These are phyloP conservation scores for Micrastur ruficollis DNA, from an alignment of 2,797 vertebrate species.

Conservation along the genomic window DNA sequence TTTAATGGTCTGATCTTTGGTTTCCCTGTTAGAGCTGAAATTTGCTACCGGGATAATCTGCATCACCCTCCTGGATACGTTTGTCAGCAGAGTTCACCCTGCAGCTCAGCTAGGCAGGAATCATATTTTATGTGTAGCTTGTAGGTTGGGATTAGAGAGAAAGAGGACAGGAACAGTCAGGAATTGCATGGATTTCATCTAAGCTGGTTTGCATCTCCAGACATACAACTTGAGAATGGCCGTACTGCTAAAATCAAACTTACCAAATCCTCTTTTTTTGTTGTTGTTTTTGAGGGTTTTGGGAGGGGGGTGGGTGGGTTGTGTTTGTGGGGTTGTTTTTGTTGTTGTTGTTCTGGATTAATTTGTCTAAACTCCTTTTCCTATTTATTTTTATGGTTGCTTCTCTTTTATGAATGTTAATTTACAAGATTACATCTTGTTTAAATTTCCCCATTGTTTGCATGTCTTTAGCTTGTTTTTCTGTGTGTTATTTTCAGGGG, in stretches of 20 bases:
- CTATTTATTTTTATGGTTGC: not conserved
- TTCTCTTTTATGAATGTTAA: constrained; percentile 1
- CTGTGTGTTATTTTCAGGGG: not conserved
- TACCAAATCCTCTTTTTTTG: not conserved
- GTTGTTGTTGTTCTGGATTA: not conserved
- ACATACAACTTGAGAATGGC: not conserved
- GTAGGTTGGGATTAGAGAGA: not conserved
- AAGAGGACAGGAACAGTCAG: not conserved
- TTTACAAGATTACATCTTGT: not conserved
- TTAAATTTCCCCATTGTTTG: not conserved
- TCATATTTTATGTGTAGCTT: not conserved
- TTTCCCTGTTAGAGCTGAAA: not conserved
- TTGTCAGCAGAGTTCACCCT: not conserved
- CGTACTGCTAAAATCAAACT: not conserved
- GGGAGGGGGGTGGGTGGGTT: fast-evolving
- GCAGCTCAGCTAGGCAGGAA: not conserved
- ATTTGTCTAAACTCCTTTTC: not conserved
- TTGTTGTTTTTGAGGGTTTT: not conserved
- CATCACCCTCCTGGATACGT: fast-evolving
- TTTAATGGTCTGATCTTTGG: not conserved
- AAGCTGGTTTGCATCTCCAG: not conserved
- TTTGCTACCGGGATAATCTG: fast-evolving
- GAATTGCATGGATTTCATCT: not conserved
- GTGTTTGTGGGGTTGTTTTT: not conserved
- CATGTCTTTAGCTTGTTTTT: not conserved